Percentiles rank a stretch among this genome's conserved stretches.
Conservation (phyloP, 2,888 invertebrate genomes). For the Enchytraeus crypticus region DNA sequence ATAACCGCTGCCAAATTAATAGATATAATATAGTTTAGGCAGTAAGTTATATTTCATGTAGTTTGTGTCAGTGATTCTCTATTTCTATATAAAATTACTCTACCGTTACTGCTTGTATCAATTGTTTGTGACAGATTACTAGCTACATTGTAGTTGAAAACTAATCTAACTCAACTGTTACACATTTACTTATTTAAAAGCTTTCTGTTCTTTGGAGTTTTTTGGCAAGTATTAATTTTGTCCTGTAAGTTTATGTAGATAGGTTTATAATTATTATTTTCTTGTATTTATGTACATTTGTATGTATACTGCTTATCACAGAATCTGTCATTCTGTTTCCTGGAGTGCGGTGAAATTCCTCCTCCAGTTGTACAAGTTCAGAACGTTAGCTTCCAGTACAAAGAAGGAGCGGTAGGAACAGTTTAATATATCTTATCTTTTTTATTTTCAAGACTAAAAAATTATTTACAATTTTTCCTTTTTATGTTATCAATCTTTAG, state of each 20-base stretch:
- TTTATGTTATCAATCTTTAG: not conserved
- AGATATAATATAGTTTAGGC: too few species aligned
- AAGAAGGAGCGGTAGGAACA: constrained; percentile 57
- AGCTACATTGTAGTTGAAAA: too few species aligned
- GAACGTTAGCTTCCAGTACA: constrained; percentile 91
- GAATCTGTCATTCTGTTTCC: constrained; percentile 72
- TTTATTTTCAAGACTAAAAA: not conserved
- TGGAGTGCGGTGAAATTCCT: constrained; percentile 86
- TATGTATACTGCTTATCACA: constrained; percentile 35
- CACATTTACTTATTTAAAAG: not conserved
- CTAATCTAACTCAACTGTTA: too few species aligned
- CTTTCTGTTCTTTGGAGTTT: not conserved
- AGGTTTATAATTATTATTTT: not conserved
- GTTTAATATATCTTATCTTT: not conserved
- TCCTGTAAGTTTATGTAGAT: not conserved
- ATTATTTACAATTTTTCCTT: not conserved
- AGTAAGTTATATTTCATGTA: too few species aligned
- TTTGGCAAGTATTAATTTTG: not conserved
- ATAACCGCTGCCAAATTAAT: too few species aligned
- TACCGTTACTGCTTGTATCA: too few species aligned
- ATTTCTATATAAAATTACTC: too few species aligned
- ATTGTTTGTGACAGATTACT: too few species aligned
- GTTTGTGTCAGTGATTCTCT: too few species aligned
- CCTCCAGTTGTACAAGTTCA: constrained; percentile 99
- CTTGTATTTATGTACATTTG: not conserved